Evolutionary conservation across 2,113 vertebrate genomes (phyloP).

Genomic region (Lagenorhynchus albirostris): DNA sequence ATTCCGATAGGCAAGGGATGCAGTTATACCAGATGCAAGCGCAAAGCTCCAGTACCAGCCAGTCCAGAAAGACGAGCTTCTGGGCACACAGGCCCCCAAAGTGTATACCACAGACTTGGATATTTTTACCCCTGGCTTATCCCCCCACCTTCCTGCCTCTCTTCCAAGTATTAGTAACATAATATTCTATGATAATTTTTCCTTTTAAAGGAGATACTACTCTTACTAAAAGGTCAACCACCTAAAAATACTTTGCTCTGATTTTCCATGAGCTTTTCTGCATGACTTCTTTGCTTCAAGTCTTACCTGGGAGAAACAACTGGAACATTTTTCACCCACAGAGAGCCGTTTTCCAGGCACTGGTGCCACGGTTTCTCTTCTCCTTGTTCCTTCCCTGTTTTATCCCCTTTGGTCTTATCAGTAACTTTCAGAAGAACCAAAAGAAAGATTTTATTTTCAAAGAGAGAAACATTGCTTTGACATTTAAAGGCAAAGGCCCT

Average conservation of each 20-base stretch:
- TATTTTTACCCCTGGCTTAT: not conserved
- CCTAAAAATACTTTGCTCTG: constrained; percentile 60
- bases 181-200: constrained; percentile 51
- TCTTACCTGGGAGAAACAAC: constrained; percentile 42
- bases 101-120: not conserved
- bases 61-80: not conserved
- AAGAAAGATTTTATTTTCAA: constrained; percentile 15
- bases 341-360: constrained; percentile 27
- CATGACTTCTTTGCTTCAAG: constrained; percentile 26
- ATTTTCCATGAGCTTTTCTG: constrained; percentile 61
- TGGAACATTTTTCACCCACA: constrained; percentile 50
- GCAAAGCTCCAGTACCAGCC: not conserved
- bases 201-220: constrained; percentile 65
- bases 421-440: not conserved
- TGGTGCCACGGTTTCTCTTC: constrained; percentile 23
- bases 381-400: not conserved
- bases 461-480: not conserved
- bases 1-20: not conserved
- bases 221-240: constrained; percentile 57
- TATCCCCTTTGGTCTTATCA: not conserved
- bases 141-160: not conserved
- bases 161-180: constrained; percentile 6
- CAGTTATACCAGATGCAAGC: not conserved
- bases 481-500: not conserved
- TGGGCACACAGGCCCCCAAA: not conserved